Evolutionary conservation across 1,140 invertebrate genomes (phyloP).

Genomic region (Pygmarrhopalites habei): DNA sequence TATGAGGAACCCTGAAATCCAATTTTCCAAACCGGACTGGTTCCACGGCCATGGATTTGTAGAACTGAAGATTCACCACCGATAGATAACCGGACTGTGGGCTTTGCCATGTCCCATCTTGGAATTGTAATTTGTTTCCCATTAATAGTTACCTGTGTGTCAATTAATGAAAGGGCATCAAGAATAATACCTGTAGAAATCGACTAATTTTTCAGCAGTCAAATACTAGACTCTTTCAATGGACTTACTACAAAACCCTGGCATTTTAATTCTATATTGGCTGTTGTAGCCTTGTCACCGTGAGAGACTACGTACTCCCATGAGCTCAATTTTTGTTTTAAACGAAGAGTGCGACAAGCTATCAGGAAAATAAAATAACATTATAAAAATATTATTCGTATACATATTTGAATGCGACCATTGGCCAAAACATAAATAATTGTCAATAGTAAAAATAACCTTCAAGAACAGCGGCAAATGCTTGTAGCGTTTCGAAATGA

Average conservation of each 20-base stretch:
- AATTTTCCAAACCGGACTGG: conserved; percentile 35
- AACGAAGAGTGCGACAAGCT: conserved; percentile 13
- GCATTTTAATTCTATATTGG: conserved; percentile 9
- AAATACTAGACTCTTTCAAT: too few relatives aligned
- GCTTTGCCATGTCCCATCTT: conserved; percentile 31
- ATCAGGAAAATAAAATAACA: too few relatives aligned
- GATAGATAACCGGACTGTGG: conserved; percentile 13
- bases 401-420: too few relatives aligned
- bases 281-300: conserved; percentile 18
- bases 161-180: background rate
- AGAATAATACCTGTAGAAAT: background rate
- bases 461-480: conserved; percentile 29
- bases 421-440: too few relatives aligned
- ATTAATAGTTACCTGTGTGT: conserved; percentile 24
- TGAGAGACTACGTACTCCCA: conserved; percentile 32
- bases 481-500: conserved; percentile 27
- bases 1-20: conserved; percentile 37
- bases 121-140: conserved; percentile 23
- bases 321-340: conserved; percentile 12
- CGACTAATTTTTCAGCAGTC: background rate
- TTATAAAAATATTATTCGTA: too few relatives aligned
- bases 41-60: conserved; percentile 35
- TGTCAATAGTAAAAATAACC: too few relatives aligned
- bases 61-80: conserved; percentile 25
- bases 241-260: conserved; percentile 21